Evolutionary conservation across 2,113 vertebrate genomes (phyloP), one percentile per base, ranked within the genome.

Genomic region (Microcebus murinus): DNA sequence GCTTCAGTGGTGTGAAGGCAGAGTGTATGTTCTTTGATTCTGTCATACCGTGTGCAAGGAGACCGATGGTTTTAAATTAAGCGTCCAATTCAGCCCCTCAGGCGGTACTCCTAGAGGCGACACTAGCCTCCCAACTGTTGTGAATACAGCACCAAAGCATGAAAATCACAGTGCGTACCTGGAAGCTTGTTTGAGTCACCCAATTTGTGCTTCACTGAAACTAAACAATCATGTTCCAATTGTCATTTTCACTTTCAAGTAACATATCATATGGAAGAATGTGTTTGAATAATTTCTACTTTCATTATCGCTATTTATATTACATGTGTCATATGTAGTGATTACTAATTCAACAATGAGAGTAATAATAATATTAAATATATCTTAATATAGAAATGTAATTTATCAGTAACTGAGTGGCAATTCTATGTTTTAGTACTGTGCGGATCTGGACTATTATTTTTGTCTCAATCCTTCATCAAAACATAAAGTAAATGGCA

Each of bases 51-150:
- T 82, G 87, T 79, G 59, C 87, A 74, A 97, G 93, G 96, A 97
- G 68, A n/a, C 21, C n/a, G 45, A 63, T 55, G 4, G 50, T 93
- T 97, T 80, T 90, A 87, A 97, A 95, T 97, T 92, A 97, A 81
- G 39, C 52, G 77, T 83, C 84, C 83, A 90, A 4, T 71, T 15
- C 39, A n/a, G 11, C 17, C 73, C 1, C 2, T 65, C 77, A 57
- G 45, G 70, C 23, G 57, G 20, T n/a, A 14, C 11, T 90, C 48
- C 8, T 57, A 2, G 31, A 31, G n/a, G 21, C 29, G 76, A 76
- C 39, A 34, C 55, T 67, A 50, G 83, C 87, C 59, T 39, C 57
- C n/a, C 55, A 15, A 45, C 88, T 85, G n/a, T 95, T 95, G 65
- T 95, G 18, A 76, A 63, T 34, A 67, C 45, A 77, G 52, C 34